phyloP scores from a whole-genome alignment of 2,888 invertebrate genomes.

The Melipona beecheii region DNA sequence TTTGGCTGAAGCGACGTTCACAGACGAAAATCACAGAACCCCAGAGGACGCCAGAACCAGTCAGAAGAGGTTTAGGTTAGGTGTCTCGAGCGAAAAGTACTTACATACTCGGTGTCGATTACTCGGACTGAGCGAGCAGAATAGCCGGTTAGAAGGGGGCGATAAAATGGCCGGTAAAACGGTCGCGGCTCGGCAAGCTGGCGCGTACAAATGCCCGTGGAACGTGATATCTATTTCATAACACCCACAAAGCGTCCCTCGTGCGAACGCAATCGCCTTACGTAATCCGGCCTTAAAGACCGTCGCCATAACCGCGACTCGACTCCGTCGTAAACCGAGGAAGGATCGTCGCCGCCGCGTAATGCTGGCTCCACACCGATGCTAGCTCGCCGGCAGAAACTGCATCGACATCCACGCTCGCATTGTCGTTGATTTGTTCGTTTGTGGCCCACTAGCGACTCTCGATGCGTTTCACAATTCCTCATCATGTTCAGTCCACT shows the following conservation, averaged over 20 bases:
- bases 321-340: not conserved
- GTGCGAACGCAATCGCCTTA: conserved; percentile 81
- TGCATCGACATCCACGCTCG: too few species aligned
- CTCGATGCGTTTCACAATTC: too few species aligned
- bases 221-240: conserved; percentile 83
- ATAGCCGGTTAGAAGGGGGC: conserved; percentile 47
- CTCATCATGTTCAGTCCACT: too few species aligned
- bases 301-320: conserved; percentile 38
- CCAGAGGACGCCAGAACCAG: not conserved
- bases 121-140: conserved; percentile 38
- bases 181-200: conserved; percentile 44
- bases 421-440: too few species aligned
- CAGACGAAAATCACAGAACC: too few species aligned
- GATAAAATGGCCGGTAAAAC: conserved; percentile 57
- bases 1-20: not conserved
- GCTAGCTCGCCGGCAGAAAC: too few species aligned
- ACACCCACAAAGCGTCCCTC: conserved; percentile 82
- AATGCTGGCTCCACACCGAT: too few species aligned
- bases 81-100: not conserved
- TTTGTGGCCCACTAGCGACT: too few species aligned
- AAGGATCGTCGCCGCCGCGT: conserved; percentile 53
- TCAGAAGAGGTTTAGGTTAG: not conserved
- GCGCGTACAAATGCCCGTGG: conserved; percentile 66
- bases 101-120: conserved; percentile 45
- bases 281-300: conserved; percentile 74